phyloP scores from a whole-genome alignment of 2,888 invertebrate species.

The Capitulum mitella region DNA sequence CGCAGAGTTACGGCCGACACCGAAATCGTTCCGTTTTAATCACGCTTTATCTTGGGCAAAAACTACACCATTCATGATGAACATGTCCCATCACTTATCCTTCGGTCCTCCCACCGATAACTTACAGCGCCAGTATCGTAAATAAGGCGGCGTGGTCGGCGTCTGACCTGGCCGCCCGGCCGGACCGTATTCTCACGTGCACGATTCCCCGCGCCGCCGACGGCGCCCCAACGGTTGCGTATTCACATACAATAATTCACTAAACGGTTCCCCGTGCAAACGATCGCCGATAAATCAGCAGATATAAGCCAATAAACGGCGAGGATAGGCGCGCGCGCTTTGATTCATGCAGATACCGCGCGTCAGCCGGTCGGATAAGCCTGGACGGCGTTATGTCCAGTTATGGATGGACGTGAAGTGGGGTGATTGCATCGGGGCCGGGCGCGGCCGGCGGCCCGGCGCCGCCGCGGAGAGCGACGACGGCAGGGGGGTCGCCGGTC shows the following conservation, averaged over 20 bases:
- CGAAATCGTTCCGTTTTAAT: constrained; percentile 14
- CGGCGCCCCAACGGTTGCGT: background rate
- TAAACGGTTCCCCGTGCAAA: background rate
- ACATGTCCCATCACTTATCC: constrained; percentile 1
- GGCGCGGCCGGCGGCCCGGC: background rate
- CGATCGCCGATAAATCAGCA: background rate
- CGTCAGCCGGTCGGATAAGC: background rate
- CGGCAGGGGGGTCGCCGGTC: too few species aligned
- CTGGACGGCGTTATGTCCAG: background rate
- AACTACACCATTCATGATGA: constrained; percentile 20
- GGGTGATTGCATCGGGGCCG: background rate
- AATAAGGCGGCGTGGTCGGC: background rate
- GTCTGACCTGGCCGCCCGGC: background rate
- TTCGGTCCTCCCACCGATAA: constrained; percentile 1
- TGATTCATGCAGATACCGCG: background rate
- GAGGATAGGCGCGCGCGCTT: background rate
- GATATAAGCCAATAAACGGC: background rate
- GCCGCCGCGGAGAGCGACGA: too few species aligned
- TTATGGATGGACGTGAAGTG: background rate
- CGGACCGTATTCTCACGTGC: background rate
- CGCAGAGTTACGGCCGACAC: background rate
- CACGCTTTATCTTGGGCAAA: constrained; percentile 11
- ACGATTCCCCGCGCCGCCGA: background rate
- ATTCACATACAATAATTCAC: constrained; percentile 6
- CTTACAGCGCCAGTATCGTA: background rate